phyloP scores from a whole-genome alignment of 2,888 invertebrate genomes.

The Chloroclysta siterata region DNA sequence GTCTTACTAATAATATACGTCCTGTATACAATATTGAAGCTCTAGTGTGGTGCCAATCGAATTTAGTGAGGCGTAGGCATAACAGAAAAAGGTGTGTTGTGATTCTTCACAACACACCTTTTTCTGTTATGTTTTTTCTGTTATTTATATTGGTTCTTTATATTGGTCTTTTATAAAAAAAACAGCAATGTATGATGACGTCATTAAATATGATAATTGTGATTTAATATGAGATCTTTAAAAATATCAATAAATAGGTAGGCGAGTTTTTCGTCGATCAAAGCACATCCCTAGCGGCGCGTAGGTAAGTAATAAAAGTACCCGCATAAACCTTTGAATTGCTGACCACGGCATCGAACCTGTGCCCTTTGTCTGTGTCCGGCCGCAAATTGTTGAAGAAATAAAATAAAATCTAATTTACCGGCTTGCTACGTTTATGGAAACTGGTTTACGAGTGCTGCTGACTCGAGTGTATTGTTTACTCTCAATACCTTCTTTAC shows the following conservation, averaged over 20 bases:
- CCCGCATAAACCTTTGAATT: slow-evolving; percentile 84
- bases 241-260: not conserved
- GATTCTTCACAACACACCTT: too few relatives aligned
- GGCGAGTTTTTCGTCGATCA: slow-evolving; percentile 41
- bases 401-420: slow-evolving; percentile 84
- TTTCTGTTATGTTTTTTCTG: too few relatives aligned
- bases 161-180: too few relatives aligned
- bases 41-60: too few relatives aligned
- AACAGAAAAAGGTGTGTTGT: too few relatives aligned
- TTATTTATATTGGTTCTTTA: too few relatives aligned
- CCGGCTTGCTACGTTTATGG: slow-evolving; percentile 79
- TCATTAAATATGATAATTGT: too few relatives aligned
- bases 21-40: too few relatives aligned
- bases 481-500: slow-evolving; percentile 64
- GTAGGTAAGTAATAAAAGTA: slow-evolving; percentile 79
- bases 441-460: slow-evolving; percentile 75
- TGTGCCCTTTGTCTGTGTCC: slow-evolving; percentile 79
- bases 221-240: too few relatives aligned
- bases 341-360: slow-evolving; percentile 81
- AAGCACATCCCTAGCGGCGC: slow-evolving; percentile 52
- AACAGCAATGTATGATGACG: too few relatives aligned
- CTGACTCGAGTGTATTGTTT: slow-evolving; percentile 71
- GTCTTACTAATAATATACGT: too few relatives aligned
- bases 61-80: too few relatives aligned
- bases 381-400: slow-evolving; percentile 83